A percentile compares a stretch with the other conserved stretches of the same genome.
Evolutionary conservation across 2,888 invertebrate genomes (phyloP).

Genomic region (Acleris literana): DNA sequence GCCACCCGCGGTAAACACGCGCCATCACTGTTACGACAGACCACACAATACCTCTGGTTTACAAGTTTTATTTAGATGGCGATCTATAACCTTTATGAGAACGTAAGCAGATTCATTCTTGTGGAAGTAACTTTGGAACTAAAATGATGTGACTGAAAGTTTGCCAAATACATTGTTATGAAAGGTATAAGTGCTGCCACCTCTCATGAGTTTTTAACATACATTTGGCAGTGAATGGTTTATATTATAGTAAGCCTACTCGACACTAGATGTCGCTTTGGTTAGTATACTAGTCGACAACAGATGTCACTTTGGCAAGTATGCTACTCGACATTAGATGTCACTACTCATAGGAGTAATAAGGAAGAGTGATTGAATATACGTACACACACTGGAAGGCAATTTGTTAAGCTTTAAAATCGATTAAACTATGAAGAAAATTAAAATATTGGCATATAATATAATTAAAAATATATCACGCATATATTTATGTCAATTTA

Average conservation of each 20-base stretch:
- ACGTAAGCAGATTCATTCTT: slow-evolving; percentile 3
- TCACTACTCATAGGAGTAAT: too few relatives aligned
- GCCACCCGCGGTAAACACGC: slow-evolving; percentile 55
- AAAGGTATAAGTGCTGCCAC: slow-evolving; percentile 4
- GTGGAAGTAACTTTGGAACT: slow-evolving; percentile 2
- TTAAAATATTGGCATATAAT: too few relatives aligned
- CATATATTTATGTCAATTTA: too few relatives aligned
- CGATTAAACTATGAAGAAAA: too few relatives aligned
- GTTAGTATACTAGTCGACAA: slow-evolving; percentile 40
- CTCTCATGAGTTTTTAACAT: slow-evolving; percentile 2
- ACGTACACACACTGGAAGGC: too few relatives aligned
- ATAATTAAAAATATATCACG: too few relatives aligned
- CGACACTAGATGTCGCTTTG: slow-evolving; percentile 1
- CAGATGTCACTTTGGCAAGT: slow-evolving; percentile 39
- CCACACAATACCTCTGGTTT: slow-evolving; percentile 32
- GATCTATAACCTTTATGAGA: slow-evolving; percentile 1
- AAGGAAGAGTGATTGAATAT: too few relatives aligned
- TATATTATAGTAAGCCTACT: neutral
- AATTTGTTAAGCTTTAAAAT: too few relatives aligned
- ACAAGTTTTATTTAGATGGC: slow-evolving; percentile 14
- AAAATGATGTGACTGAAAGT: neutral
- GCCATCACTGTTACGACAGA: slow-evolving; percentile 48
- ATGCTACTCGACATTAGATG: neutral
- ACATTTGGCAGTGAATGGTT: neutral
- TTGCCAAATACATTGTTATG: neutral